Evolutionary conservation across 2,113 vertebrate genomes (phyloP), one percentile per base, ranked within the genome.

Genomic region (Cryptomyrus ogoouensis): DNA sequence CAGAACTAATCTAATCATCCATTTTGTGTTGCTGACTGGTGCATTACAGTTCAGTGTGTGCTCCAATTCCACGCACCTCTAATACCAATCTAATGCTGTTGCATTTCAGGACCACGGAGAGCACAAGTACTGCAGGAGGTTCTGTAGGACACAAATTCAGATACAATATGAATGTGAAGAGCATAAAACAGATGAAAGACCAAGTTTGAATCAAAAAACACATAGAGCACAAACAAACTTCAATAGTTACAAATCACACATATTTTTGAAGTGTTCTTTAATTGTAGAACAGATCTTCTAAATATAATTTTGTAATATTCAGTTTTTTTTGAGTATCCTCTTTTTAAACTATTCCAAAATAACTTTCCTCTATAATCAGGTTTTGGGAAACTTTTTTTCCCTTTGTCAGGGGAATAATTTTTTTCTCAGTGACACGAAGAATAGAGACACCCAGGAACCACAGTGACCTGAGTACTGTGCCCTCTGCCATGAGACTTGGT

Each of bases 91-190:
- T 89, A 62, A 62, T 42, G 50, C 31, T 84, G 77, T 42, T 62
- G 89, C 50, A 62, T 52, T 85, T 85, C 89, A 84, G 89, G 50
- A 84, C 77, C 89, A 84, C 52, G 80, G 89, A 89, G 89, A 84
- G 89, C 52, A 62, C 74, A 62, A 83, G 74, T 31, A 46, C 80
- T 44, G 77, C 89, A 89, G 80, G 50, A 62, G 80, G 52, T 83
- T 85, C 50, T 83, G 88, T 83, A 88, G 56, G 56, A 66, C 52
- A 88, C 35, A 89, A 89, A 88, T 88, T 66, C 87, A 88, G 87
- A 87, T 53, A 87, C 85, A 87, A 46, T 46, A 52, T 89, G 74
- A 89, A 89, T 56, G 88, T 89, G 89, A 46, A 66, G 42, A 39
- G 80, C 24, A 52, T 85, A 58, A 58, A 8, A 80, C 24, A 74